Percentiles rank a stretch among this genome's conserved stretches.
phyloP scores from a whole-genome alignment of 2,888 invertebrate genomes.

The Belgica antarctica region DNA sequence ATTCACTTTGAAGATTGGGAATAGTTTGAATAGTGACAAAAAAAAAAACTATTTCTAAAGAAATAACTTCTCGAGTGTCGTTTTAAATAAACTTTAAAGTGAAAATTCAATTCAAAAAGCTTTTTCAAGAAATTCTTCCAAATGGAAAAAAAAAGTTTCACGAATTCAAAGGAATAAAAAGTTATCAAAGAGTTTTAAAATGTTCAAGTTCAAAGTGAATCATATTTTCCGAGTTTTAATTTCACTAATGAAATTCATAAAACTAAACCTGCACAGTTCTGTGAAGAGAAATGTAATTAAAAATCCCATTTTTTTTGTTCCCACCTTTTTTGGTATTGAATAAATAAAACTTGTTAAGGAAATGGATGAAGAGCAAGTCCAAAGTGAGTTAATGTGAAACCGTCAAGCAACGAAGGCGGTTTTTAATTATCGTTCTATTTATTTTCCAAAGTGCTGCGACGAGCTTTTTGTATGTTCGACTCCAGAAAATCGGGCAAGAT shows the following conservation, averaged over 20 bases:
- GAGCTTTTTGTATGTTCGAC: conserved; percentile 84
- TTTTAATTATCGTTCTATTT: neutral
- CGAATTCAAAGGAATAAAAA: too few relatives aligned
- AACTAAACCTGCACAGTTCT: too few relatives aligned
- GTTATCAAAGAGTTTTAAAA: too few relatives aligned
- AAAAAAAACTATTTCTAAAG: too few relatives aligned
- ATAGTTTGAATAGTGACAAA: too few relatives aligned
- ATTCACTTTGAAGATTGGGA: too few relatives aligned
- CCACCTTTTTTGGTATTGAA: too few relatives aligned
- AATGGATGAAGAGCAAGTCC: conserved; percentile 52
- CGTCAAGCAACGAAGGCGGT: neutral
- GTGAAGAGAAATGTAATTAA: conserved; percentile 25
- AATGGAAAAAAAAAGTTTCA: too few relatives aligned
- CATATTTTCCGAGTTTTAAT: neutral
- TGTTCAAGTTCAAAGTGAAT: neutral
- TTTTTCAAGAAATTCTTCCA: too few relatives aligned
- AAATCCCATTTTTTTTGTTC: conserved; percentile 10
- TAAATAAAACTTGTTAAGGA: conserved; percentile 50
- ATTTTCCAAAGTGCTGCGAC: conserved; percentile 64
- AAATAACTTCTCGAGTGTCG: too few relatives aligned
- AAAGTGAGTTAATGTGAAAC: conserved; percentile 50
- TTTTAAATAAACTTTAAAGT: too few relatives aligned
- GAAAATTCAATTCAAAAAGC: too few relatives aligned
- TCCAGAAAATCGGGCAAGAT: conserved; percentile 74
- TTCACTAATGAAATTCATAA: conserved; percentile 6